Evolutionary conservation across 2,888 invertebrate species (phyloP).

Genomic region (Rhimphoctona megacephalus): DNA sequence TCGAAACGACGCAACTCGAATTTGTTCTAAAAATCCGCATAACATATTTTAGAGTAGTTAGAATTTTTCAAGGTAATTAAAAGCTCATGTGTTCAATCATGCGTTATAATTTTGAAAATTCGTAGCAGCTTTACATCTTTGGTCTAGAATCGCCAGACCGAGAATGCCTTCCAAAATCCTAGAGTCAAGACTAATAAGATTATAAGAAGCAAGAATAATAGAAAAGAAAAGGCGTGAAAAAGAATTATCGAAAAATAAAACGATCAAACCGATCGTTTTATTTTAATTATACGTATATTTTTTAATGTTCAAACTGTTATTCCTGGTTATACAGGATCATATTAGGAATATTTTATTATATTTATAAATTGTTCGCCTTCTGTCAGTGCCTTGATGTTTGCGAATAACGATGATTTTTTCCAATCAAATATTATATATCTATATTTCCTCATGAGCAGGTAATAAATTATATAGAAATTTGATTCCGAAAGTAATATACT

Average conservation of each 20-base stretch:
- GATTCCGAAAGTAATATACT: conserved; percentile 50
- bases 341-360: conserved; percentile 78
- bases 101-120: conserved; percentile 21
- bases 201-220: conserved; percentile 20
- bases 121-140: conserved; percentile 63
- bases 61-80: not conserved
- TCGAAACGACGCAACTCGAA: not conserved
- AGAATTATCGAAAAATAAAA: conserved; percentile 41
- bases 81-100: not conserved
- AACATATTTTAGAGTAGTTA: not conserved
- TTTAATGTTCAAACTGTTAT: conserved; percentile 65
- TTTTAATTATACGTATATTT: conserved; percentile 73
- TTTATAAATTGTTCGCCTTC: conserved; percentile 72
- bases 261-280: conserved; percentile 70
- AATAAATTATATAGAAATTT: conserved; percentile 73
- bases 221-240: not conserved
- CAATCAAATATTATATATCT: conserved; percentile 39
- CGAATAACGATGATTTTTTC: conserved; percentile 47
- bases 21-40: not conserved
- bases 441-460: conserved; percentile 65
- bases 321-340: conserved; percentile 80
- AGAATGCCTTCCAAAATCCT: conserved; percentile 46
- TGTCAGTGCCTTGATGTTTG: conserved; percentile 53
- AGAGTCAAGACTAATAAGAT: conserved; percentile 57
- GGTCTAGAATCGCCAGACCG: conserved; percentile 16